Base-by-base conservation (phyloP, 2,888 invertebrate species). In the Criorhina ranunculi region DNA sequence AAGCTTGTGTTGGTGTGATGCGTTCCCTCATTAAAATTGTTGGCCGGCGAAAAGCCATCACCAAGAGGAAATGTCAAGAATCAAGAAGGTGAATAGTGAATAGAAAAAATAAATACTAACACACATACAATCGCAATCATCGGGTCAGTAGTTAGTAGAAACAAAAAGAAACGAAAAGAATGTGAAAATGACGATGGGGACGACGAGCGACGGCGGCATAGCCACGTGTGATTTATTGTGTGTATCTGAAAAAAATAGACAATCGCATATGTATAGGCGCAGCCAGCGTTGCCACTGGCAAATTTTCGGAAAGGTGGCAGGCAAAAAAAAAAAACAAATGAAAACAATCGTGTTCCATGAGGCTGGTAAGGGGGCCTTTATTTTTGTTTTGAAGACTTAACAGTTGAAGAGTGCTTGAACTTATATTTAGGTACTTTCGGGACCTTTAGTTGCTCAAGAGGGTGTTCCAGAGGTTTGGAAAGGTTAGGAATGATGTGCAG, bases 141-240 rank as follows among this genome's bases (percentile, higher is more conserved):
- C 35, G 67, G 78, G 83, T 83, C 78, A 83, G 83, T 78, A 78
- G 77, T 64, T 33, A 64, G 66, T 62, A 57, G 31, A 62, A 75
- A 69, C 57, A 69, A 64, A 80, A 62, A 55, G 33, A 73, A 62
- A 37, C 19, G 11, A 33, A 69, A 46, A 42, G 11, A 31, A 11
- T 4, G 24, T 24, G n/a, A 51, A 11, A 29, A 33, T 15, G 73
- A 51, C 53, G 42, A 37, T 12, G 51, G 31, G 29, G 12, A 44
- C 59, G 6, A 35, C 12, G 17, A 51, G 12, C 51, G 59, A 42
- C 57, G 40, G 29, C 24, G 44, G 12, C 35, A 62, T n/a, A 37
- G 59, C 73, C 80, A 67, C 80, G 73, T 80, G 73, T 80, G 73
- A 60, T 67, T 67, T 67, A 72, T 66, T 70, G 51, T 64, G 53